These are phyloP conservation scores for Pyxicephalus adspersus DNA, from an alignment of 2,113 vertebrate species.

Conservation along the genomic window DNA sequence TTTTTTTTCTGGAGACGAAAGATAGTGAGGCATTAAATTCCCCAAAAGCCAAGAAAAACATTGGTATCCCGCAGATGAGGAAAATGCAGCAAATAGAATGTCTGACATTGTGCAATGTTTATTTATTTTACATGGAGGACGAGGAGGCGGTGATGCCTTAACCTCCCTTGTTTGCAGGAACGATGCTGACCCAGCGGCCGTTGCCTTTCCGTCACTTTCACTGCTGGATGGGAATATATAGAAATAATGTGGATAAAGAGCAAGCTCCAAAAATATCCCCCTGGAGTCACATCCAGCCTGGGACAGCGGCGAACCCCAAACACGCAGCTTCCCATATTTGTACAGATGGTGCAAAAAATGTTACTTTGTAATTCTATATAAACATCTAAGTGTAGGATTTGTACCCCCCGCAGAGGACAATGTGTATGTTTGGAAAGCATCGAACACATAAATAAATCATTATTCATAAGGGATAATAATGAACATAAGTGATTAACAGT, in stretches of 20 bases:
- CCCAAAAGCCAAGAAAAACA: constrained; percentile 45
- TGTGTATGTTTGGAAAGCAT: constrained; percentile 3
- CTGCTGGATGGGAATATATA: constrained; percentile 9
- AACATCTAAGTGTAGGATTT: constrained; percentile 3
- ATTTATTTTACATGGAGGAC: constrained; percentile 25
- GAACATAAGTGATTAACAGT: constrained; percentile 3
- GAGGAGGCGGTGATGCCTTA: constrained; percentile 34
- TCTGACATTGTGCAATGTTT: constrained; percentile 29
- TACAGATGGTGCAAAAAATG: constrained; percentile 37
- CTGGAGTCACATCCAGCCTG: constrained; percentile 22
- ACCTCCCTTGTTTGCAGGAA: constrained; percentile 43
- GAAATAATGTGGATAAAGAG: constrained; percentile 8
- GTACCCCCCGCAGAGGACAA: background rate
- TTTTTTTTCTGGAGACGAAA: constrained; percentile 6
- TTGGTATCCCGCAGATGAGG: constrained; percentile 35
- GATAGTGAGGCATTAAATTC: constrained; percentile 12
- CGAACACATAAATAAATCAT: background rate
- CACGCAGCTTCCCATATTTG: constrained; percentile 38
- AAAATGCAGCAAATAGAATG: constrained; percentile 20
- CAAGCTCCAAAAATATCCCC: constrained; percentile 29
- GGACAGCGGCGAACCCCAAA: constrained; percentile 35
- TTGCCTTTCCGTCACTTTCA: constrained; percentile 37
- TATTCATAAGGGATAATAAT: constrained; percentile 5
- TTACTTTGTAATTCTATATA: constrained; percentile 28
- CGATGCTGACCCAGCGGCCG: constrained; percentile 31